These are phyloP conservation scores for Eupsittula cactorum DNA, from an alignment of 2,113 vertebrate species.

Conservation along the genomic window DNA sequence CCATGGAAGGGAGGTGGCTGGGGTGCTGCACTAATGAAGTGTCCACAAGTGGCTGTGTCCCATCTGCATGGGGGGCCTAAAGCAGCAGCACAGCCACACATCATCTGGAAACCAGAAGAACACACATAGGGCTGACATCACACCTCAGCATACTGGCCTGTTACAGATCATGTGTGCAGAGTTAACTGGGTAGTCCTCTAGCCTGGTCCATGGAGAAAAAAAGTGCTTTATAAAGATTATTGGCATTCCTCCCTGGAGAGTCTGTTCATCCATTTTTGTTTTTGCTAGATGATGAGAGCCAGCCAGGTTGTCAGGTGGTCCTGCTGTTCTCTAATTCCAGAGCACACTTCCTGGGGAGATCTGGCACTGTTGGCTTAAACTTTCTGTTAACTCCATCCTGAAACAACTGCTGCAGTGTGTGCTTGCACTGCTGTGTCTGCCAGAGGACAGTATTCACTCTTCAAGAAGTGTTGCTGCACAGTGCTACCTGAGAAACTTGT, in stretches of 20 bases:
- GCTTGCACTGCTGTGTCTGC: neutral
- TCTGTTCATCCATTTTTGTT: neutral
- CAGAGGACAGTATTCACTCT: neutral
- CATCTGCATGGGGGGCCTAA: no score
- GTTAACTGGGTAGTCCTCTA: neutral
- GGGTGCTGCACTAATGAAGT: accelerated
- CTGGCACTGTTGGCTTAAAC: neutral
- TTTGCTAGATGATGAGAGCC: neutral
- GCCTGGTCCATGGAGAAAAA: neutral
- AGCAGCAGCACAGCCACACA: neutral
- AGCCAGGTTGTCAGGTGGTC: neutral
- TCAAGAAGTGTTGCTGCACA: neutral
- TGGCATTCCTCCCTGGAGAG: neutral
- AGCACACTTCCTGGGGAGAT: neutral
- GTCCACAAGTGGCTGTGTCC: neutral
- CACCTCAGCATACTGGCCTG: accelerated
- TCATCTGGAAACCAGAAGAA: neutral
- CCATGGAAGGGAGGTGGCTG: neutral
- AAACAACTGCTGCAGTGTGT: neutral
- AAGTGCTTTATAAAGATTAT: neutral
- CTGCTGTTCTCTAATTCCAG: neutral
- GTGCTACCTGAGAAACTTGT: neutral
- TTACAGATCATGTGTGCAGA: accelerated
- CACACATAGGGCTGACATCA: neutral
- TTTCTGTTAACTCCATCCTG: neutral